These are phyloP conservation scores for Calyptommatus sinebrachiatus DNA, from an alignment of 2,113 vertebrate genomes.

Conservation along the genomic window DNA sequence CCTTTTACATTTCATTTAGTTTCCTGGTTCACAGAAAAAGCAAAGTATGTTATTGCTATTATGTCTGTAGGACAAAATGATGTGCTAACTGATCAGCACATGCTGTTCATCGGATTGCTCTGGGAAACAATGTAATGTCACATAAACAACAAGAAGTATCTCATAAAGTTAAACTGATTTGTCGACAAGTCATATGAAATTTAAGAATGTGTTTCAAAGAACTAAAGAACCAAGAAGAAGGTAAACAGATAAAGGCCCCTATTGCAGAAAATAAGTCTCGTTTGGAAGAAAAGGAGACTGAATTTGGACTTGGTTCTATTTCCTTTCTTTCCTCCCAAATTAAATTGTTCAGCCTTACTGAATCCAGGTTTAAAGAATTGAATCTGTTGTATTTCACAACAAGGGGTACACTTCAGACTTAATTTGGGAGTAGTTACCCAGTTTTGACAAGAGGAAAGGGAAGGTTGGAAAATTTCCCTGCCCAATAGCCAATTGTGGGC, in stretches of 20 bases:
- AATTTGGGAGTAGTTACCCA: too few species aligned
- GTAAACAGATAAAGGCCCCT: slow-evolving; percentile 11
- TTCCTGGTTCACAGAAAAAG: slow-evolving; percentile 70
- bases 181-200: rapidly evolving
- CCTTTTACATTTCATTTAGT: slow-evolving; percentile 40
- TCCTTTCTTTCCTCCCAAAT: too few species aligned
- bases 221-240: background rate
- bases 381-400: too few species aligned
- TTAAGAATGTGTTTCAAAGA: background rate
- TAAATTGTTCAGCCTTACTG: too few species aligned
- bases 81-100: slow-evolving; percentile 66
- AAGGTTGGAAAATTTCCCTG: too few species aligned
- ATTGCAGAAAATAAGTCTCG: too few species aligned
- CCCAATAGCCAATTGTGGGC: too few species aligned
- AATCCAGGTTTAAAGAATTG: too few species aligned
- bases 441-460: too few species aligned
- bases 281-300: too few species aligned
- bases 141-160: slow-evolving; percentile 8
- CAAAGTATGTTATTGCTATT: slow-evolving; percentile 49
- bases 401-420: too few species aligned
- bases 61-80: slow-evolving; percentile 63
- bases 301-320: too few species aligned
- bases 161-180: slow-evolving; percentile 8
- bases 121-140: background rate
- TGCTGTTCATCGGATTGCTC: slow-evolving; percentile 26